phyloP scores from a whole-genome alignment of 2,797 vertebrate genomes.

The Ctenopoma multispine region DNA sequence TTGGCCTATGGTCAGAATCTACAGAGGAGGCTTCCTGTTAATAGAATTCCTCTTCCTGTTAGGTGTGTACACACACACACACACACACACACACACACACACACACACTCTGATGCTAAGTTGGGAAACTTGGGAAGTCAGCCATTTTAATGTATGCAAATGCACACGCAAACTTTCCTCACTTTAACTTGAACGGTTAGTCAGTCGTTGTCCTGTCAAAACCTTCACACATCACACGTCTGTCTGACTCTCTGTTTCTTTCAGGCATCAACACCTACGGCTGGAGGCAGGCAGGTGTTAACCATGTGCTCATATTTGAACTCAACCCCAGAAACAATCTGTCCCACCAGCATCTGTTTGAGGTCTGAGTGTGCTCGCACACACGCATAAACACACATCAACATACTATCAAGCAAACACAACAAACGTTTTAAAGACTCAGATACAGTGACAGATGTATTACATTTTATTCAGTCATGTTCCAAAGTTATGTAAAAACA shows the following conservation, averaged over 20 bases:
- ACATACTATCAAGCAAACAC: too few relatives aligned
- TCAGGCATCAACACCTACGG: constrained; percentile 97
- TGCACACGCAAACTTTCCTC: neutral
- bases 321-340: constrained; percentile 98
- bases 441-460: too few relatives aligned
- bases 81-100: neutral
- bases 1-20: constrained; percentile 97
- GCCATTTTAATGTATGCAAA: neutral
- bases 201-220: neutral
- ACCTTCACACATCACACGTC: neutral
- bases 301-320: constrained; percentile 98
- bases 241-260: constrained; percentile 1
- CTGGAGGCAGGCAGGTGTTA: constrained; percentile 98
- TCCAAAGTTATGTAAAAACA: too few relatives aligned
- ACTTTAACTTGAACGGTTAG: neutral
- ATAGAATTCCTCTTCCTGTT: constrained; percentile 99
- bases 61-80: constrained; percentile 71
- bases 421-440: too few relatives aligned
- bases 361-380: constrained; percentile 80
- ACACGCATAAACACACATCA: neutral
- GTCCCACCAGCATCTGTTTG: constrained; percentile 99
- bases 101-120: neutral
- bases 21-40: constrained; percentile 97
- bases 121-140: neutral
- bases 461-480: too few relatives aligned